Evolutionary conservation across 2,113 vertebrate genomes (phyloP), one percentile per base, ranked within the genome.

Genomic region (Colossoma macropomum): DNA sequence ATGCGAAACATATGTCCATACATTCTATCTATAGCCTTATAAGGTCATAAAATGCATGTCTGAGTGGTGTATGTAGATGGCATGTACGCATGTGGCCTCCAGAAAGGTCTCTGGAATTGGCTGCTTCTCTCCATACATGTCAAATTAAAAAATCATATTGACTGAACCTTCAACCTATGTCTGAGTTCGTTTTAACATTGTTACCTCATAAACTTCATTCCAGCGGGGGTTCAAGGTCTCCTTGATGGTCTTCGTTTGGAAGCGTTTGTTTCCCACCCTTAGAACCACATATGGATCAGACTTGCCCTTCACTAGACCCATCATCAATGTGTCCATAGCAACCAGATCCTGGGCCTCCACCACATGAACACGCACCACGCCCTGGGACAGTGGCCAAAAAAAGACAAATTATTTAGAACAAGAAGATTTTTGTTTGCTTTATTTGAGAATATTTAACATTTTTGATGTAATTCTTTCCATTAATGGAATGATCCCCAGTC

Each of bases 131-230:
- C n/a, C n/a, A 6, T 45, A 45, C 10, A 45, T 4, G 4, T 45
- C 10, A 45, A 45, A 45, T 4, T 6, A 30, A 66, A 50, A 50
- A 15, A 15, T 50, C 6, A 10, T 10, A 41, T 41, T 15, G n/a
- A n/a, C 4, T 41, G 4, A 41, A 41, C 4, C 9, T 5, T 10
- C 4, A 5, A 41, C 38, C 4, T 41, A 5, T 41, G 0, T 32
- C 11, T 25, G 19, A 52, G 16, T 7, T 19, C 30, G 11, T 48
- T 0, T 17, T 79, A 16, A 6, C 27, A 30, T 27, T 38, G 10
- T 79, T 89, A 99, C 98, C 97, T 99, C 97, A 84, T 95, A 97
- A 0, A 95, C 94, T 89, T 98, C 96, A 0, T 96, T 95, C 98
- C 98, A 99, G 52, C 66, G 77, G 17, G 98, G 98, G 87, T 95